Conservation (phyloP, 2,888 invertebrate species). For the Caenorhabditis doughertyi region DNA sequence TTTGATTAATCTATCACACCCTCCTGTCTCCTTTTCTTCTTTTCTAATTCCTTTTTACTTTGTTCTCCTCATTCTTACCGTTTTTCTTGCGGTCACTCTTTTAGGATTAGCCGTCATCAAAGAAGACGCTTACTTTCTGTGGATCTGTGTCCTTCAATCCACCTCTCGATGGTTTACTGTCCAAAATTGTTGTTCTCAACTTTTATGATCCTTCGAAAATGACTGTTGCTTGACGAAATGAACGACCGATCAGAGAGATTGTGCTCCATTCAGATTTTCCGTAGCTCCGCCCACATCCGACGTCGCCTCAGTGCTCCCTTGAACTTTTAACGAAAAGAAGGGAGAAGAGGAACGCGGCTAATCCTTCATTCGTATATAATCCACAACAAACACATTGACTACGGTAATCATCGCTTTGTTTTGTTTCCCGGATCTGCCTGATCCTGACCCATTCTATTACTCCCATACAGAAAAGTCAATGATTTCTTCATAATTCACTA, state of each 20-base stretch:
- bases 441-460: slow-evolving; percentile 14
- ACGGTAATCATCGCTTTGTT: slow-evolving; percentile 57
- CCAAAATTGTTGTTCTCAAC: not conserved
- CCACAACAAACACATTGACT: slow-evolving; percentile 41
- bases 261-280: slow-evolving; percentile 34
- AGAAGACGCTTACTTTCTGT: slow-evolving; percentile 3
- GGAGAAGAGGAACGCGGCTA: slow-evolving; percentile 35
- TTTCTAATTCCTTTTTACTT: slow-evolving; percentile 14
- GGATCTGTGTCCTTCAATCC: slow-evolving; percentile 41
- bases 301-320: slow-evolving; percentile 29
- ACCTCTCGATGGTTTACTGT: slow-evolving; percentile 34
- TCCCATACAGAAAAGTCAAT: too few relatives aligned
- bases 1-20: slow-evolving; percentile 63
- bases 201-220: too few relatives aligned
- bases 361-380: slow-evolving; percentile 53
- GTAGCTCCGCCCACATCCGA: slow-evolving; percentile 24
- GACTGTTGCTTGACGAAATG: too few relatives aligned
- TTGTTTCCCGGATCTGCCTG: slow-evolving; percentile 37
- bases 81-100: slow-evolving; percentile 7
- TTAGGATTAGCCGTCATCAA: slow-evolving; percentile 32
- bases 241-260: slow-evolving; percentile 21
- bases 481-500: too few relatives aligned
- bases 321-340: slow-evolving; percentile 46
- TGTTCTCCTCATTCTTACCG: slow-evolving; percentile 22
- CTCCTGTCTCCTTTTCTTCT: slow-evolving; percentile 13